These are phyloP conservation scores for Lysandra bellargus DNA, from an alignment of 2,888 invertebrate genomes.

Conservation along the genomic window DNA sequence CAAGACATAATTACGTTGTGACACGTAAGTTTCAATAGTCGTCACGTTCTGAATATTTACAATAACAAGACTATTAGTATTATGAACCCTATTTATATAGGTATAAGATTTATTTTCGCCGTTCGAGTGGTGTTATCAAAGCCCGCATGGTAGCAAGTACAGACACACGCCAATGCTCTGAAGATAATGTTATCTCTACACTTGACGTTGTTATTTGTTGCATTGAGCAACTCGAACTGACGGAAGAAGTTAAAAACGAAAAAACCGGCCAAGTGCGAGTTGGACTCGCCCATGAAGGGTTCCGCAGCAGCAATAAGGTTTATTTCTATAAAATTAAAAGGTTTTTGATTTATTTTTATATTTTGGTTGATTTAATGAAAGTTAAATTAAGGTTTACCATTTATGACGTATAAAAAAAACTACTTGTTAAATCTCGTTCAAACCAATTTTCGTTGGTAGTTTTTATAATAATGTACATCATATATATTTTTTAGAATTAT, in stretches of 20 bases:
- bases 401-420: too few relatives aligned
- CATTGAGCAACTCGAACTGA: neutral
- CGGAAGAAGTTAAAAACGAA: neutral
- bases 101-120: constrained; percentile 41
- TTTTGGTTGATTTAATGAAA: too few relatives aligned
- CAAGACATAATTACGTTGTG: constrained; percentile 3
- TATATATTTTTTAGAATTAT: too few relatives aligned
- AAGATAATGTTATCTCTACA: constrained; percentile 68
- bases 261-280: too few relatives aligned
- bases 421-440: too few relatives aligned
- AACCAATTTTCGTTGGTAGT: too few relatives aligned
- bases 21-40: constrained; percentile 47
- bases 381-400: too few relatives aligned
- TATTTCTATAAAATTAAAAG: too few relatives aligned
- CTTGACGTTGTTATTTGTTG: constrained; percentile 55
- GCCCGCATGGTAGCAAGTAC: constrained; percentile 62
- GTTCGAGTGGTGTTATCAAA: constrained; percentile 38
- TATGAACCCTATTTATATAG: constrained; percentile 38
- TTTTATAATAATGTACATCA: too few relatives aligned
- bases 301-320: too few relatives aligned
- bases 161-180: constrained; percentile 66
- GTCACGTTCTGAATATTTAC: constrained; percentile 70
- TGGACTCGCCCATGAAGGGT: too few relatives aligned
- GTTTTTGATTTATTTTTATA: too few relatives aligned
- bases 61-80: constrained; percentile 33